Conservation (phyloP, 2,888 invertebrate species). For the Athrips mouffetella region DNA sequence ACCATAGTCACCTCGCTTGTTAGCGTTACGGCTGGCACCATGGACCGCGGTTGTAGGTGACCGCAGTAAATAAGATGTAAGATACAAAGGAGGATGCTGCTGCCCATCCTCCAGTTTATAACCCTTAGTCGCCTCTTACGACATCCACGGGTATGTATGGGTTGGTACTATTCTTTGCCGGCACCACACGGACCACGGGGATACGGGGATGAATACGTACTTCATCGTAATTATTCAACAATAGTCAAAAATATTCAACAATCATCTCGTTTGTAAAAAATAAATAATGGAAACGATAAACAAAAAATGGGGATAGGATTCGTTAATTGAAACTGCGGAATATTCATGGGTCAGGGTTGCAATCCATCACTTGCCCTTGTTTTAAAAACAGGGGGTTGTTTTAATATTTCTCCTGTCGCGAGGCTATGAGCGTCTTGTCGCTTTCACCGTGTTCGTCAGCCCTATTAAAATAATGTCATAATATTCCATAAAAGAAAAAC, state of each 20-base stretch:
- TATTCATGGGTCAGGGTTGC: slow-evolving; percentile 19
- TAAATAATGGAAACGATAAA: slow-evolving; percentile 6
- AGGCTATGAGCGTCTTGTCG: slow-evolving; percentile 20
- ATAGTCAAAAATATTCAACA: neutral
- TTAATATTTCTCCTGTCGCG: neutral
- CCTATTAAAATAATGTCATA: slow-evolving; percentile 57
- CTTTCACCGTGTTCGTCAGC: slow-evolving; percentile 34
- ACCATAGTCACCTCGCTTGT: no score
- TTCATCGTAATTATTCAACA: no score
- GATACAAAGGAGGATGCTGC: no score
- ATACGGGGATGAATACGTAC: no score
- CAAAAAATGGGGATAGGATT: slow-evolving; percentile 7
- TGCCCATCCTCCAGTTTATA: no score
- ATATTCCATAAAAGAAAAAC: slow-evolving; percentile 52
- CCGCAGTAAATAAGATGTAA: no score
- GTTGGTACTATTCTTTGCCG: no score
- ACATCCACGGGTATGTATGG: no score
- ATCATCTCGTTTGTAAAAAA: neutral
- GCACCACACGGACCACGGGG: no score
- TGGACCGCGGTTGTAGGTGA: no score
- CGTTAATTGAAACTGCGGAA: slow-evolving; percentile 18
- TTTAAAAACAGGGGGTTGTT: slow-evolving; percentile 11
- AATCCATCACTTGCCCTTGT: slow-evolving; percentile 17
- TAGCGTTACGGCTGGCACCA: no score
- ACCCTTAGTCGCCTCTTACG: no score